Percentiles rank a stretch among this genome's conserved stretches.
These are phyloP conservation scores for Drosophila bunnanda DNA, from an alignment of 2,888 invertebrate genomes.

Conservation along the genomic window DNA sequence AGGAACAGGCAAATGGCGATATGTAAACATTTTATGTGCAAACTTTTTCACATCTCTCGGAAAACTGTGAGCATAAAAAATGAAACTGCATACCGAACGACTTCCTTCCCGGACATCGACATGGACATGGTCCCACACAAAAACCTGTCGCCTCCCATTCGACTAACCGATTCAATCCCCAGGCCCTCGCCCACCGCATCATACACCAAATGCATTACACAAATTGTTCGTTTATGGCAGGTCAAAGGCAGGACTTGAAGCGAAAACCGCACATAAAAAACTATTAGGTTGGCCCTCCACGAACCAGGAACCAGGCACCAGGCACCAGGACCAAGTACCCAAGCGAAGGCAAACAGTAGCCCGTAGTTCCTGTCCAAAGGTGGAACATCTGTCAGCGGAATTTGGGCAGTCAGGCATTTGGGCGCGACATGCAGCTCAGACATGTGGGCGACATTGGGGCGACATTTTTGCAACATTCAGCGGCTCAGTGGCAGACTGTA, in stretches of 20 bases:
- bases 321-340: background rate
- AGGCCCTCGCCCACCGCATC: conserved; percentile 12
- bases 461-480: conserved; percentile 50
- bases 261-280: conserved; percentile 45
- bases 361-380: conserved; percentile 32
- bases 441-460: conserved; percentile 49
- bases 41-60: conserved; percentile 14
- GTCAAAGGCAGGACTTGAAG: conserved; percentile 24
- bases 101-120: conserved; percentile 30
- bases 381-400: conserved; percentile 52
- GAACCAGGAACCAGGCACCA: conserved; percentile 5
- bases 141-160: conserved; percentile 26
- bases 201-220: conserved; percentile 58
- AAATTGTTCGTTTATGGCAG: conserved; percentile 54
- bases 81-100: conserved; percentile 29
- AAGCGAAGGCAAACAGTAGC: conserved; percentile 19
- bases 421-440: conserved; percentile 39
- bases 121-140: conserved; percentile 4
- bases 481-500: conserved; percentile 13
- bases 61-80: conserved; percentile 35
- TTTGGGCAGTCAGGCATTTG: conserved; percentile 45
- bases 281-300: conserved; percentile 21
- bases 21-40: conserved; percentile 31
- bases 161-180: conserved; percentile 1
- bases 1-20: conserved; percentile 16